Conservation (phyloP, 2,888 invertebrate genomes). For the Ectropis crepuscularia region DNA sequence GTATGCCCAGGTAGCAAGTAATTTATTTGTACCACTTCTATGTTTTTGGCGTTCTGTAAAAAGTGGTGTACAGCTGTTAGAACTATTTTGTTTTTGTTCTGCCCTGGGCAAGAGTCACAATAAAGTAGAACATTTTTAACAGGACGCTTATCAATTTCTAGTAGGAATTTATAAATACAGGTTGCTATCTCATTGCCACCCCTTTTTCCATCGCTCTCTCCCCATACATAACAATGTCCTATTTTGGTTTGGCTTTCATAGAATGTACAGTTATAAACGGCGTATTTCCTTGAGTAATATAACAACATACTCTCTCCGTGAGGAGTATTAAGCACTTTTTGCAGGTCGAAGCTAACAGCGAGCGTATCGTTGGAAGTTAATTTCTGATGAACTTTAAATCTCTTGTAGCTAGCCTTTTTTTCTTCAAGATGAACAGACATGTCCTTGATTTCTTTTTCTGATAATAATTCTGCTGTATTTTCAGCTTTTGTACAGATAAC, state of each 20-base stretch:
- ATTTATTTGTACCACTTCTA: neutral
- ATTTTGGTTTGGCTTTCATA: conserved; percentile 14
- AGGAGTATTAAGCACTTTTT: conserved; percentile 33
- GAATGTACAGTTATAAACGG: conserved; percentile 19
- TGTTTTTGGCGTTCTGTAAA: conserved; percentile 1
- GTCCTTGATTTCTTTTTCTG: conserved; percentile 5
- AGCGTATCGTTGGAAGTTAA: conserved; percentile 2
- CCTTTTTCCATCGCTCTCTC: conserved; percentile 14
- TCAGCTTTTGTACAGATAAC: conserved; percentile 11
- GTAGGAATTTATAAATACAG: conserved; percentile 8
- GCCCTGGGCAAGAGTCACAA: conserved; percentile 23
- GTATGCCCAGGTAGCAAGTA: neutral
- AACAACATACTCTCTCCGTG: conserved; percentile 27
- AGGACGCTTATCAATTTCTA: conserved; percentile 15
- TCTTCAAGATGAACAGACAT: conserved; percentile 3
- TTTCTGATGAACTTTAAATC: conserved; percentile 9
- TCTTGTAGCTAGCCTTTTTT: conserved; percentile 3
- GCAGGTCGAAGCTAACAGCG: conserved; percentile 23
- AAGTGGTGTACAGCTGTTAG: neutral
- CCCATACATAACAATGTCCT: conserved; percentile 14
- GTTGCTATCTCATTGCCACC: conserved; percentile 8
- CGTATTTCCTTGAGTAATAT: conserved; percentile 27
- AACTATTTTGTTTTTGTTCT: conserved; percentile 23
- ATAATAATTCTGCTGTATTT: conserved; percentile 6
- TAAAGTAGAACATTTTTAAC: conserved; percentile 23